Base-by-base conservation (phyloP, 2,888 invertebrate genomes). In the Choristoneura rosaceana region DNA sequence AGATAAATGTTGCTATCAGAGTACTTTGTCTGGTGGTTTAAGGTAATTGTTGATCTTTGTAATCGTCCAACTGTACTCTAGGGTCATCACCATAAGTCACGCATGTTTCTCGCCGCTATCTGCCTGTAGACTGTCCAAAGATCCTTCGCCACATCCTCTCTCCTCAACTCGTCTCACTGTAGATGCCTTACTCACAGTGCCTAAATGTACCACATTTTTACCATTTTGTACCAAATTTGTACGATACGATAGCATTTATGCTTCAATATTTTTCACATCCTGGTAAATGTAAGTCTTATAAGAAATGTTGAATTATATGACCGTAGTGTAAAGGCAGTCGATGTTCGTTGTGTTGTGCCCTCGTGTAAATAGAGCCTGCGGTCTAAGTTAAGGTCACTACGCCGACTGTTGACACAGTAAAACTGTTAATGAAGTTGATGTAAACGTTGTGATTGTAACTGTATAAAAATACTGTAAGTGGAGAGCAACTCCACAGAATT, bases 181-280 rank as follows among this genome's bases (percentile, higher is more conserved):
- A 96, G 96, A 94, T 96, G 96, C 96, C 96, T 96, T 96, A 96
- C 95, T 96, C 96, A 96, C 96, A 96, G 96, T 96, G 96, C 96
- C 96, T 96, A 95, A 89, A 88, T 92, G 87, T 93, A 93, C 91
- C 76, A 75, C 73, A 74, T 75, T 70, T 76, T 71, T 76, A 74
- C 69, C 91, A 90, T 90, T 89, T 90, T 91, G 85, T 92, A 92
- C 87, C 90, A 92, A 91, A 91, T 91, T 92, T 93, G 90, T 93
- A 92, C 84, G 83, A 81, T 86, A 89, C 86, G 83, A 82, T 89
- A 89, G 88, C 84, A 87, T 90, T 87, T 88, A 75, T 90, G 89
- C 90, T 90, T 91, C 86, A 81, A 86, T 83, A 85, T 84, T 86
- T 86, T 86, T 90, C 92, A 89, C 89, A 88, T 85, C 88, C 90